A percentile compares a stretch with the other conserved stretches of the same genome.
These are phyloP conservation scores for Blomia tropicalis DNA, from an alignment of 2,888 invertebrate genomes.

Conservation along the genomic window DNA sequence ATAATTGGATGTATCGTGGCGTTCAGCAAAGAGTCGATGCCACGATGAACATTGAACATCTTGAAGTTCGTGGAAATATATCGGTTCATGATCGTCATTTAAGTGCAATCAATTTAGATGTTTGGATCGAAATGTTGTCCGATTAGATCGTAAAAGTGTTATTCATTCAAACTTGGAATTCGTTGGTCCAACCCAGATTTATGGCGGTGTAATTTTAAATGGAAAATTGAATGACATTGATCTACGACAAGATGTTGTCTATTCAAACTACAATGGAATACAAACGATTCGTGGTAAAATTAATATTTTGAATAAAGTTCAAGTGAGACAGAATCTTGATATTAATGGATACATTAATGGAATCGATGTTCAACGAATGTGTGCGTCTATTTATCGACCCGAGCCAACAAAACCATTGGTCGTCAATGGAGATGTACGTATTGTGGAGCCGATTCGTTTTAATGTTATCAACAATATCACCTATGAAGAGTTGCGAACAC, in stretches of 20 bases:
- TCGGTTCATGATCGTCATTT: neutral
- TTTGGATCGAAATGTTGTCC: neutral
- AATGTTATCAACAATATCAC: neutral
- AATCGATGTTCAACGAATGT: neutral
- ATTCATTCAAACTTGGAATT: neutral
- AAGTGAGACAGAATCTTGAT: neutral
- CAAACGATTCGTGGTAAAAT: slow-evolving; percentile 1
- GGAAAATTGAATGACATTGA: slow-evolving; percentile 6
- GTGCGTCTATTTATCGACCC: neutral
- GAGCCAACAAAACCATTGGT: neutral
- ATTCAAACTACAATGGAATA: neutral
- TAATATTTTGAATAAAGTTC: neutral
- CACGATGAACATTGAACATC: neutral
- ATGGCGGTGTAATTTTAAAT: neutral
- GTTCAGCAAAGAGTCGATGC: neutral
- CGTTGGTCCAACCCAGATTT: neutral
- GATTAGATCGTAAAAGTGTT: neutral
- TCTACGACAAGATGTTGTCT: neutral
- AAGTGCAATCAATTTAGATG: neutral
- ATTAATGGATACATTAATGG: neutral
- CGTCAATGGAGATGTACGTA: slow-evolving; percentile 9
- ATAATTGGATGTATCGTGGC: neutral
- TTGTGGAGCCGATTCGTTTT: neutral
- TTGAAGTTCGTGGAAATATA: neutral
- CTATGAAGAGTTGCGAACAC: neutral